Conservation (phyloP, 2,113 vertebrate genomes). For the Silurus meridionalis region DNA sequence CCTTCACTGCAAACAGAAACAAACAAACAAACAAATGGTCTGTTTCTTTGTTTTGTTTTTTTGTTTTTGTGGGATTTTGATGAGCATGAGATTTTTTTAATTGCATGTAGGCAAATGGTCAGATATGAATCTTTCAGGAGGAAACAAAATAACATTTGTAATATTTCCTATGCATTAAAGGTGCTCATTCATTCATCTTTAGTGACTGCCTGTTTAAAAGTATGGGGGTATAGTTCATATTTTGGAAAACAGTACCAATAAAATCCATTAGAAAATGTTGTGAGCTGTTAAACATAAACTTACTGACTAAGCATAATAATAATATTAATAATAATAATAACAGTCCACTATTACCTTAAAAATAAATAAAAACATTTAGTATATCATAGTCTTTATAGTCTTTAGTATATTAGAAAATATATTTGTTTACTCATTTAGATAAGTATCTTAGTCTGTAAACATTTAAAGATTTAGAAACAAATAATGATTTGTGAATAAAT, state of each 20-base stretch:
- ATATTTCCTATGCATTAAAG: neutral
- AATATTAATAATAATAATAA: neutral
- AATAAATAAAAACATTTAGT: too few relatives aligned
- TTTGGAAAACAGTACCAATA: neutral
- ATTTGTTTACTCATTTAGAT: neutral
- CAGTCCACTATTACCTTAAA: too few relatives aligned
- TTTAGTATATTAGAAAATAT: neutral
- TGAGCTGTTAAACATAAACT: neutral
- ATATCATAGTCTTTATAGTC: too few relatives aligned
- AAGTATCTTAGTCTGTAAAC: neutral
- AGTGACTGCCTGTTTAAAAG: neutral
- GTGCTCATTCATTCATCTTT: neutral
- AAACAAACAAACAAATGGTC: neutral
- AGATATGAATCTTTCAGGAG: neutral
- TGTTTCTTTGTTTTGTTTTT: neutral
- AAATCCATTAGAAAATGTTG: neutral
- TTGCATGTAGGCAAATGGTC: neutral
- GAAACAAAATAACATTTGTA: too few relatives aligned
- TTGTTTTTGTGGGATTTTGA: neutral
- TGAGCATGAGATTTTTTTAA: neutral
- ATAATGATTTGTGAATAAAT: neutral
- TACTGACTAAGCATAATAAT: too few relatives aligned
- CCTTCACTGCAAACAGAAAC: neutral
- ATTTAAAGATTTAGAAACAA: conserved; percentile 1
- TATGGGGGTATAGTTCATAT: neutral